Conservation (phyloP, 1,140 invertebrate species). For the Bilobella aurantiaca region DNA sequence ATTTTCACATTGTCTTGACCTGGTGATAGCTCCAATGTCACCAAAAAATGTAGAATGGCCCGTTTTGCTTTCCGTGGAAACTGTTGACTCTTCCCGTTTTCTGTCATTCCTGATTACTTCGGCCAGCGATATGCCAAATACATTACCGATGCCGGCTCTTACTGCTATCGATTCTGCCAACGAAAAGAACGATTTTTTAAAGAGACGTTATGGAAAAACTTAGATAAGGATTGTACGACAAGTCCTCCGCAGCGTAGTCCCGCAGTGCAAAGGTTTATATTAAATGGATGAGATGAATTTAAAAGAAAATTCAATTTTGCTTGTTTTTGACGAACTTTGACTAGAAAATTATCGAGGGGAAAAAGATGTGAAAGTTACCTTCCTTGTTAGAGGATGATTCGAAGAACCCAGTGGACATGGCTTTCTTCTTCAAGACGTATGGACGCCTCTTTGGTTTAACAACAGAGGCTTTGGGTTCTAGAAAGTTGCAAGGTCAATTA, state of each 20-base stretch:
- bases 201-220: neutral
- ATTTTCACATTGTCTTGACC: no score
- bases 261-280: no score
- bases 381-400: conserved; percentile 54
- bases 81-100: conserved; percentile 17
- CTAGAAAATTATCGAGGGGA: no score
- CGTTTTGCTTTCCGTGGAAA: neutral
- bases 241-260: no score
- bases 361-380: no score
- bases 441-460: conserved; percentile 60
- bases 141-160: conserved; percentile 42
- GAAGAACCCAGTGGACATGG: conserved; percentile 71
- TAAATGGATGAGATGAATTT: no score
- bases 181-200: neutral
- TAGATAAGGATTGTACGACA: neutral
- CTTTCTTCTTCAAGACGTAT: conserved; percentile 67
- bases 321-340: no score
- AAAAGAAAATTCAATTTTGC: no score
- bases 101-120: conserved; percentile 69
- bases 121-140: conserved; percentile 70
- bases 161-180: no score
- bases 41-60: no score
- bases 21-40: neutral
- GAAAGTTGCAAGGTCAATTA: neutral
- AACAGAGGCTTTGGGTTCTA: neutral